Evolutionary conservation across 1,140 invertebrate species (phyloP), one percentile per base, ranked within the genome.

Genomic region (Teleopsis dalmanni): DNA sequence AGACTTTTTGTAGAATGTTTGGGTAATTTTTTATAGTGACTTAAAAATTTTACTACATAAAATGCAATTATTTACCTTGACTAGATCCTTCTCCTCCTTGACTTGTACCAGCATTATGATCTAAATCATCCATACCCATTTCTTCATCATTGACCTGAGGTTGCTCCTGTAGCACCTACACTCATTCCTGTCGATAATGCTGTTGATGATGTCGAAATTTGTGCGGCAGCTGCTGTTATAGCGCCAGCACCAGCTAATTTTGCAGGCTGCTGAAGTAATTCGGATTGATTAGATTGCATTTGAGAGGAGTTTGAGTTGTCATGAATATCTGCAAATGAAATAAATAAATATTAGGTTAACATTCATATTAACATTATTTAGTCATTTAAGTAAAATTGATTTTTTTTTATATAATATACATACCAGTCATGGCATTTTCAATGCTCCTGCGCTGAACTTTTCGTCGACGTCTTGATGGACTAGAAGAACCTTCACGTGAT

Each of bases 131-230:
- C 60, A 68, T 63, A 52, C 60, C 60, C 61, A 71, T 63, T 50
- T 70, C 80, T 63, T 88, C 85, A 58, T 88, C 85, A 65, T 88
- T n/a, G n/a, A n/a, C n/a, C n/a, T n/a, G n/a, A n/a, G 19, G 55
- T 53, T 50, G 55, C 35, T 18, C 43, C 53, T n/a, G n/a, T n/a
- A n/a, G n/a, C n/a, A 47, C 34, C 42, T 58, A 56, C 61, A 53
- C 58, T 56, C 35, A 49, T 56, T 37, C 22, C 40, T 27, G 18
- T 36, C 11, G 44, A 23, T 50, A 36, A 16, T 44, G 43, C 47
- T 11, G 63, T 62, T 62, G 61, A 58, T 49, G 61, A 58, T 31
- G 55, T 55, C 53, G 69, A 55, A 54, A 72, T 60, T 60, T 62
- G 59, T 44, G 65, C 57, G 53, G 71, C 73, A 62, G 74, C 62